phyloP scores from a whole-genome alignment of 2,113 vertebrate species.

The Percina caprodes region DNA sequence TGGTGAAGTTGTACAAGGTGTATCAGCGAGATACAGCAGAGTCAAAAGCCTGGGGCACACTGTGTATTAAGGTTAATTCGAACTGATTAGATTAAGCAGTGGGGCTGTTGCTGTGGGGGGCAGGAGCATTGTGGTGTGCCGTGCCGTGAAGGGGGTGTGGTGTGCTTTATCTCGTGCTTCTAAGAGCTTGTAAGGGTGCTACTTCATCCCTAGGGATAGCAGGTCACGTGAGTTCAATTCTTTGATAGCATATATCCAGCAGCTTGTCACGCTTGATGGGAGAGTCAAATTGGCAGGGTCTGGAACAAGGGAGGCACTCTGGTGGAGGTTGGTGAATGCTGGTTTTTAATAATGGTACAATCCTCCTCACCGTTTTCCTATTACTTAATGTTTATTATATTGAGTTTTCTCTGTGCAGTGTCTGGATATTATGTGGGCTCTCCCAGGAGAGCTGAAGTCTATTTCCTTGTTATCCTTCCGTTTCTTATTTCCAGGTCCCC shows the following conservation, averaged over 20 bases:
- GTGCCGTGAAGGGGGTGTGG: constrained; percentile 52
- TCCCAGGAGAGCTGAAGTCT: constrained; percentile 28
- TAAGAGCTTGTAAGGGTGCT: constrained; percentile 44
- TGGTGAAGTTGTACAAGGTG: constrained; percentile 74
- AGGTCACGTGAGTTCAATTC: constrained; percentile 52
- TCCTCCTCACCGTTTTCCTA: constrained; percentile 25
- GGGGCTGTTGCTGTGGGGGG: constrained; percentile 69
- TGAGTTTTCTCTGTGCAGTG: constrained; percentile 9
- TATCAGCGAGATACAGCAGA: constrained; percentile 70
- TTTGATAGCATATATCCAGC: constrained; percentile 56
- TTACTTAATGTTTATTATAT: constrained; percentile 43
- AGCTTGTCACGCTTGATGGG: constrained; percentile 58
- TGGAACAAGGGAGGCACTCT: constrained; percentile 39
- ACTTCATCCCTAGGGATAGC: constrained; percentile 55
- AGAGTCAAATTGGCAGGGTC: constrained; percentile 62
- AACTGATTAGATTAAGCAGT: constrained; percentile 82
- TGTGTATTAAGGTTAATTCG: constrained; percentile 82
- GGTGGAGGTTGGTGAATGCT: constrained; percentile 13
- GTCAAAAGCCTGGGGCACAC: constrained; percentile 70
- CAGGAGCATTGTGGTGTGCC: constrained; percentile 44
- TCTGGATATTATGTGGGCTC: constrained; percentile 18
- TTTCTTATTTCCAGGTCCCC: constrained; percentile 13
- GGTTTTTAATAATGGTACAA: constrained; percentile 46
- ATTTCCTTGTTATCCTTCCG: constrained; percentile 5
- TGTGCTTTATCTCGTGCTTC: constrained; percentile 50